Evolutionary conservation across 1,140 invertebrate genomes (phyloP).

Genomic region (Maniola jurtina): DNA sequence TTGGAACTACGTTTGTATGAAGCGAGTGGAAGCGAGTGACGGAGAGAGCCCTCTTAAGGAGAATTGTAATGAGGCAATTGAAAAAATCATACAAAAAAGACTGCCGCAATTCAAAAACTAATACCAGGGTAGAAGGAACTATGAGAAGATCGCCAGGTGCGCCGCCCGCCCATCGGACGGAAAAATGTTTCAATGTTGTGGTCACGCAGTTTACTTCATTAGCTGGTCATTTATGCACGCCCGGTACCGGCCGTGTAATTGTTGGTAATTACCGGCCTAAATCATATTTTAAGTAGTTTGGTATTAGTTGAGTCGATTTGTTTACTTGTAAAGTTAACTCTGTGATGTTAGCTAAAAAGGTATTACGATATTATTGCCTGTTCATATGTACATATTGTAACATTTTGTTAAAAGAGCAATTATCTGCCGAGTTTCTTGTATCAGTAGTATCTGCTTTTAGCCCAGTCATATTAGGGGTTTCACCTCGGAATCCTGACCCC

Average conservation of each 20-base stretch:
- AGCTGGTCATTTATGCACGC: slow-evolving; percentile 59
- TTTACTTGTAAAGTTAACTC: not conserved
- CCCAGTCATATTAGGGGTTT: no score
- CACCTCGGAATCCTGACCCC: no score
- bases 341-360: no score
- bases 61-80: no score
- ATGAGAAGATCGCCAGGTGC: slow-evolving; percentile 51
- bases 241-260: slow-evolving; percentile 38
- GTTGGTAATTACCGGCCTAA: slow-evolving; percentile 23
- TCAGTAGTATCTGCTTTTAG: no score
- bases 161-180: slow-evolving; percentile 34
- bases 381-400: no score
- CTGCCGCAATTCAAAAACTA: not conserved
- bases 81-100: not conserved
- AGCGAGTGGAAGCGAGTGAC: no score
- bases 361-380: no score
- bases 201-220: slow-evolving; percentile 62
- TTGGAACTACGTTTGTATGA: no score
- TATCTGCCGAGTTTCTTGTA: no score
- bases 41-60: no score
- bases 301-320: not conserved
- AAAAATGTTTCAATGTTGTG: slow-evolving; percentile 64
- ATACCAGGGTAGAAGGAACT: slow-evolving; percentile 30
- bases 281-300: slow-evolving; percentile 1
- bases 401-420: no score